Evolutionary conservation across 2,888 invertebrate genomes (phyloP), one percentile per base, ranked within the genome.

Genomic region (Drosophila acutilabella): DNA sequence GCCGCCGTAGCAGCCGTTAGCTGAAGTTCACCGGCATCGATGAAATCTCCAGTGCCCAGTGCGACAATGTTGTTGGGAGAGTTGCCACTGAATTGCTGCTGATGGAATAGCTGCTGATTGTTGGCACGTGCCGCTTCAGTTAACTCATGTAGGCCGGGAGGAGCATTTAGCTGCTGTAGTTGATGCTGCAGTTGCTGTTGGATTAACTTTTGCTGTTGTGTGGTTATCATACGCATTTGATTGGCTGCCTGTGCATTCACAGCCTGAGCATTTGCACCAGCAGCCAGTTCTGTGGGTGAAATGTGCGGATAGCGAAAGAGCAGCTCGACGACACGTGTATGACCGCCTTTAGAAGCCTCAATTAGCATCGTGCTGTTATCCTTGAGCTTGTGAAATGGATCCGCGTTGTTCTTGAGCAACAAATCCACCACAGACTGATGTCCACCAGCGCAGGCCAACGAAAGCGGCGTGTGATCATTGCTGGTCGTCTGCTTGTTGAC

Each of bases 291-390:
- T 91, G 93, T 92, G 93, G 96, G 93, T 94, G 90, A 96, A 95
- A 93, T 90, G 60, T 97, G 97, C 33, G 98, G 98, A 93, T 97
- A 99, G 93, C 99, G 99, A 78, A 99, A 94, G 79, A 99, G 93
- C 85, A 99, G 93, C 93, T 98, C 97, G 69, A 99, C 99, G 65
- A 99, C 98, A 79, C 95, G 96, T 20, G 98, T 98, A 93, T 99
- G 99, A 0, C 99, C 99, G 53, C 99, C 98, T 93, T 98, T 98
- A 51, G 99, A 97, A 54, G 99, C 99, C 93, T 99, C 99, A 88
- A 99, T 99, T 81, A 99, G 94, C 96, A 99, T 99, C 59, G 98
- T 99, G 70, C 98, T 98, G 92, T 98, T 98, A 93, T 99, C 99
- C 94, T 99, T 98, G 54, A 99, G 95, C 93, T 98, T 98, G 93